Base-by-base conservation (phyloP, 2,797 vertebrate species). In the Xerus rutilus region DNA sequence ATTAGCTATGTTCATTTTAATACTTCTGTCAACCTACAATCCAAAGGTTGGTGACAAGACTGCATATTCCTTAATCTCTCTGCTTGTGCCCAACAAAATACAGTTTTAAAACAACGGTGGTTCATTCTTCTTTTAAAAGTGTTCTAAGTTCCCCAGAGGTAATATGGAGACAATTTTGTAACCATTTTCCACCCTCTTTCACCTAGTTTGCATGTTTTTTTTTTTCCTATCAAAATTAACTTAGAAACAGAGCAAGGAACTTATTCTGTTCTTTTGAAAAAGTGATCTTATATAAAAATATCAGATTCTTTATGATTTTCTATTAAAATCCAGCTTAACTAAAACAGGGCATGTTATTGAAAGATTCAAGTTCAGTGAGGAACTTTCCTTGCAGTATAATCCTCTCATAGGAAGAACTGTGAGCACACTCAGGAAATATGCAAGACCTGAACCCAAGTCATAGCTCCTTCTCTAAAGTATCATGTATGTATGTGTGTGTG, bases 261-360 rank as follows among this genome's bases (percentile, higher is more conserved):
- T 30, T 89, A 57, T 89, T 93, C 32, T 93, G 23, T 6, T 94
- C 47, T 67, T 95, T 94, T 35, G 78, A 93, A 95, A 69, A 89
- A 39, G 45, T 69, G 39, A 91, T 20, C 35, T 79, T 21, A 45
- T 79, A 28, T 23, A 84, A 79, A 96, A 89, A 35, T 69, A 21
- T 90, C 25, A 74, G 52, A 62, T 70, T 65, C 35, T 59, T 94
- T 28, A 79, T 30, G 10, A 47, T 79, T 85, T 94, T 67, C 59
- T 85, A 67, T 78, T 95, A 87, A 94, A 93, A 82, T 91, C 8
- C 47, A 65, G 1, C 39, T 84, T 72, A 96, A 73, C 73, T 81
- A 59, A 62, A 93, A 76, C 23, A 82, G 11, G 18, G 10, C 18
- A 4, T 7, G 65, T 86, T 86, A n/a, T 8, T 81, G n/a, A 79